Percentiles rank a stretch among this genome's conserved stretches.
These are phyloP conservation scores for Vimba vimba DNA, from an alignment of 2,113 vertebrate species.

Conservation along the genomic window DNA sequence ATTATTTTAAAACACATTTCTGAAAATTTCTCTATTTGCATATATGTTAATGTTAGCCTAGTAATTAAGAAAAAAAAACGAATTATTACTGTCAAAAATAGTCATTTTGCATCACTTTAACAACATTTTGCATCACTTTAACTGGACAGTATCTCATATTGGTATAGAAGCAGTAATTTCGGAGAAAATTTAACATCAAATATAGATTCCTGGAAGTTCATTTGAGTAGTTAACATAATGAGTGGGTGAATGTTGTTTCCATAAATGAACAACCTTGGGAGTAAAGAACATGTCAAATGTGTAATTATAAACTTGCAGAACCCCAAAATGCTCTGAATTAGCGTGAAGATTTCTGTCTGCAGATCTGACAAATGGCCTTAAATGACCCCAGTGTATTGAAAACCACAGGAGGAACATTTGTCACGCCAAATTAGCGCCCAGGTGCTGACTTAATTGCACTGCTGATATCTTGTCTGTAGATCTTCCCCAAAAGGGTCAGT, in stretches of 20 bases:
- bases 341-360: not conserved
- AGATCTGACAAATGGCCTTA: not conserved
- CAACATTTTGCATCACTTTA: not conserved
- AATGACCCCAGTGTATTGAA: conserved; percentile 2
- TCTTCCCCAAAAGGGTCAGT: not conserved
- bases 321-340: not conserved
- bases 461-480: conserved; percentile 17
- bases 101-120: not conserved
- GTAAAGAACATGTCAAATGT: conserved; percentile 6
- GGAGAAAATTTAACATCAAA: conserved; percentile 15
- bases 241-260: conserved; percentile 20
- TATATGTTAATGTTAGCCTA: too few species aligned
- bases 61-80: too few species aligned
- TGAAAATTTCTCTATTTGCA: not conserved
- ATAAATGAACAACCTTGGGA: conserved; percentile 1
- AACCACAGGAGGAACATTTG: not conserved
- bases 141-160: not conserved
- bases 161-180: not conserved
- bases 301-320: not conserved
- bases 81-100: too few species aligned
- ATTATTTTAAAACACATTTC: not conserved
- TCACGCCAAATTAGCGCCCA: not conserved
- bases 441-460: not conserved
- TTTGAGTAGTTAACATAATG: conserved; percentile 16
- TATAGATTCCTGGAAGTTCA: conserved; percentile 12